Base-by-base conservation (phyloP, 2,797 vertebrate genomes). In the Phrynocephalus vlangalii region DNA sequence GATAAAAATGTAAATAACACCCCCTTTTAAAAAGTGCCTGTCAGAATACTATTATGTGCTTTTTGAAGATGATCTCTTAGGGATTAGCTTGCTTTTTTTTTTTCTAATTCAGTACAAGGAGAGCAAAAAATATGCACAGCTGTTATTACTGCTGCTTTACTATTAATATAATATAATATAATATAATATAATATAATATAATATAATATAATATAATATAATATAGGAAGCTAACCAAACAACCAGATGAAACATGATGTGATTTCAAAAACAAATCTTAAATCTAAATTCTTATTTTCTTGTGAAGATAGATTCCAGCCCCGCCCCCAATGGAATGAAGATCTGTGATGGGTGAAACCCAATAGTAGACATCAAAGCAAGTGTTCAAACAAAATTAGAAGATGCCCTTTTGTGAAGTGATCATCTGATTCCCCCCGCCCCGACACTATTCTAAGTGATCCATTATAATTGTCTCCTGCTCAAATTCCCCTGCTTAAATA, bases 1-100 rank as follows among this genome's bases (percentile, higher is more conserved):
- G 56, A 79, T 88, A 84, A 84, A 88, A 67, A 84, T 84, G 70
- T 75, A 84, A 88, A 84, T 56, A 28, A 75, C 63, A 67, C 44
- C 9, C 30, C 38, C 5, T 44, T 79, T 71, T 18, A 50, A 79
- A 79, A 79, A 79, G 26, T 72, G 33, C 77, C 73, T 67, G 72
- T 84, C 44, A 52, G 70, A 80, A 30, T 13, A 80, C 33, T 10
- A 2, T 67, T 22, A 67, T 20, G 48, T 24, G 18, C 56, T 84
- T 52, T 88, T 84, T 88, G n/a, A 68, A 66, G 38, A 73, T 78
- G 52, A 66, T 84, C 70, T 84, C 48, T 60, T 73, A 73, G 67
- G 56, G 15, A 79, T 66, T 63, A 56, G 8, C 22, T 9, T 79
- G 26, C 2, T n/a, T n/a, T n/a, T 44, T 44, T 70, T 87, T 78